phyloP scores from a whole-genome alignment of 2,797 vertebrate species.

The Melanotaenia parkinsoni region DNA sequence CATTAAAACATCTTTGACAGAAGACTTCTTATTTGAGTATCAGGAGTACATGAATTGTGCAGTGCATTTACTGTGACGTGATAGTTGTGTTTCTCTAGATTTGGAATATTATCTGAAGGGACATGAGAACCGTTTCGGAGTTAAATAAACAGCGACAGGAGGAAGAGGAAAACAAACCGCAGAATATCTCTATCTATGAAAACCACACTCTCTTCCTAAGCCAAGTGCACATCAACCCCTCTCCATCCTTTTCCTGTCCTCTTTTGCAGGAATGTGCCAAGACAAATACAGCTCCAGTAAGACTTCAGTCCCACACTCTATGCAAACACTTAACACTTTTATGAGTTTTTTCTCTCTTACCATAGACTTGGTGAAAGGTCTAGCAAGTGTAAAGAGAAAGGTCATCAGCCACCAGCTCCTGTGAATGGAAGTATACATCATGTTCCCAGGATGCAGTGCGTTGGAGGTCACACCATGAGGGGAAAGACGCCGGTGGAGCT shows the following conservation, averaged over 20 bases:
- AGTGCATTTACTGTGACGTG: constrained; percentile 58
- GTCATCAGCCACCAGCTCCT: constrained; percentile 95
- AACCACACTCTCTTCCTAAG: constrained; percentile 86
- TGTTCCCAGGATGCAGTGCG: constrained; percentile 93
- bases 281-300: constrained; percentile 58
- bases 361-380: constrained; percentile 98
- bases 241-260: constrained; percentile 61
- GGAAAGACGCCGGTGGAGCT: constrained; percentile 92
- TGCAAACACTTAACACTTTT: constrained; percentile 2
- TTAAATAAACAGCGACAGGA: constrained; percentile 73
- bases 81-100: constrained; percentile 47
- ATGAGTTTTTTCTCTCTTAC: constrained; percentile 79
- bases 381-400: constrained; percentile 90
- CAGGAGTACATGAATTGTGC: constrained; percentile 29
- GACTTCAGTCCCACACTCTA: constrained; percentile 1
- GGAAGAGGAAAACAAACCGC: constrained; percentile 68
- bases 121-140: constrained; percentile 46
- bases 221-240: constrained; percentile 75
- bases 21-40: constrained; percentile 35
- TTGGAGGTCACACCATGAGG: constrained; percentile 90
- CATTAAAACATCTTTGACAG: constrained; percentile 46
- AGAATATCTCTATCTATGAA: constrained; percentile 71
- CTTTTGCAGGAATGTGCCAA: constrained; percentile 58
- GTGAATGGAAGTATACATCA: constrained; percentile 95
- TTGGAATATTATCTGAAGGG: constrained; percentile 53